Conservation (phyloP, 1,140 invertebrate genomes). For the Eurosta solidaginis region DNA sequence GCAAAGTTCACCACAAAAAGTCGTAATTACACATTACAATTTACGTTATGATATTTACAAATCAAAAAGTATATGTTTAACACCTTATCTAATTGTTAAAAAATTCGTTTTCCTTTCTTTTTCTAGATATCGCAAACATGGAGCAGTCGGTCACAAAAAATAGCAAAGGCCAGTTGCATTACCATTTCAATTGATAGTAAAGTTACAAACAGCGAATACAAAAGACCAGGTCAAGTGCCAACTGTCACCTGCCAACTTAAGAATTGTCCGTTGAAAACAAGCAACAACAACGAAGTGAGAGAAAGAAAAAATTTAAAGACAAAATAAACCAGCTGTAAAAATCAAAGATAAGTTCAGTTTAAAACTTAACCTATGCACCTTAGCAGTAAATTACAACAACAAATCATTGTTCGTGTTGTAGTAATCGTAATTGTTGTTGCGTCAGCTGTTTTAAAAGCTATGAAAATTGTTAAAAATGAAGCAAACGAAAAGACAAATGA, state of each 20-base stretch:
- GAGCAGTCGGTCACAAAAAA: neutral
- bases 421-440: neutral
- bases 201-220: neutral
- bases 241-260: neutral
- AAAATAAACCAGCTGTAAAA: neutral
- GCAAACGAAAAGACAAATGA: neutral
- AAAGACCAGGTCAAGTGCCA: slow-evolving; percentile 11
- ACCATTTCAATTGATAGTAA: neutral
- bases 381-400: neutral
- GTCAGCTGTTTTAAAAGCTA: slow-evolving; percentile 2
- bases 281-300: neutral
- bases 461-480: neutral
- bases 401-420: slow-evolving; percentile 21
- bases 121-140: neutral
- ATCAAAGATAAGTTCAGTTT: neutral
- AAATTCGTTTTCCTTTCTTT: neutral
- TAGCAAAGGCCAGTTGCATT: neutral
- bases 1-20: too few relatives aligned
- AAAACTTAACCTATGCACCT: neutral
- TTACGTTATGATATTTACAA: too few relatives aligned
- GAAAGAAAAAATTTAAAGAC: neutral
- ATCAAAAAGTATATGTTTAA: too few relatives aligned
- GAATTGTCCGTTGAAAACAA: slow-evolving; percentile 8
- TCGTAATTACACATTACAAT: too few relatives aligned
- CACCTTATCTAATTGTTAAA: too few relatives aligned